Base-by-base conservation (phyloP, 2,797 vertebrate species). In the Myotis vivesi region DNA sequence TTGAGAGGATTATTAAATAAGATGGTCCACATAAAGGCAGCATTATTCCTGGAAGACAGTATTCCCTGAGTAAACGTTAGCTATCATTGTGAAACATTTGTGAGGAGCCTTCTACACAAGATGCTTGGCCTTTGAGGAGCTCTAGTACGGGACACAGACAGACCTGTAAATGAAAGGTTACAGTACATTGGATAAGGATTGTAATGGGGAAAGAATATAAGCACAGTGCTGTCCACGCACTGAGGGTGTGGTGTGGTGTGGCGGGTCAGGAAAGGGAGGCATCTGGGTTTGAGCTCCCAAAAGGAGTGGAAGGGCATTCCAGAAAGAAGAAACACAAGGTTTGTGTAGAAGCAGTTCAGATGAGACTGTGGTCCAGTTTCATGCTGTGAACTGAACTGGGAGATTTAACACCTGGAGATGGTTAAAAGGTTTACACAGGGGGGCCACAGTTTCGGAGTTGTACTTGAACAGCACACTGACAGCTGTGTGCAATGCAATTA, bases 1-100 rank as follows among this genome's bases (percentile, higher is more conserved):
- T 22, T 71, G 87, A 68, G 17, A 91, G 71, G n/a, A 83, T 92
- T 87, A 87, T 94, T 87, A 87, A 53, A 83, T 75, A 44, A 87
- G 36, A 82, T 55, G 13, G 90, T 73, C 36, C 71, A 46, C 23
- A 38, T 28, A 59, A 82, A 73, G 46, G n/a, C 38, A 59, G 55
- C 22, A 38, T 17, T 23, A 12, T 81, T 41, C 41, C 79, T 71
- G 51, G 44, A 23, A 79, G 49, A 16, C 11, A 75, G 36, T 28
- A 49, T 28, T 83, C 57, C 51, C 38, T 57, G 57, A 84, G 36
- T 92, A 59, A 83, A 83, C 0, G 16, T 66, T 38, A 87, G 73
- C 22, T 8, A 2, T 89, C 62, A 69, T 57, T 87, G 69, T 46
- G 28, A 68, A 77, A 84, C 13, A 23, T 75, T 81, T 76, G 76